Percentiles rank a stretch among this genome's conserved stretches.
Conservation (phyloP, 1,140 invertebrate genomes). For the Meloidogyne exigua region DNA sequence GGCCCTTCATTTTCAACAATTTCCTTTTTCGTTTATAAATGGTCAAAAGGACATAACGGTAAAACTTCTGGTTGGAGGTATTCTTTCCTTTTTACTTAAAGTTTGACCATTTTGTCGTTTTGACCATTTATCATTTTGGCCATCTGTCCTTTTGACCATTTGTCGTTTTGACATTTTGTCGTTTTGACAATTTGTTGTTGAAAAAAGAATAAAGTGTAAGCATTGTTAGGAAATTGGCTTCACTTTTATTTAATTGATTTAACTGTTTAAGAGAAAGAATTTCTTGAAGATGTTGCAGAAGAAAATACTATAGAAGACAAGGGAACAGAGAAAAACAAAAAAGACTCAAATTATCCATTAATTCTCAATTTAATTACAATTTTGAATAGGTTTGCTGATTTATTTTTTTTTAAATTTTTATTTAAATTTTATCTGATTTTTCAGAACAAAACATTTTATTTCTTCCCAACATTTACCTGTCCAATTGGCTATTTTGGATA, state of each 20-base stretch:
- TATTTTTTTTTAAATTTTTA: slow-evolving; percentile 20
- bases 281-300: slow-evolving; percentile 9
- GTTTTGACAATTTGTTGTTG: no score
- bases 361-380: slow-evolving; percentile 16
- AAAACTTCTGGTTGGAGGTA: no score
- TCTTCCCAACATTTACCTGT: slow-evolving; percentile 42
- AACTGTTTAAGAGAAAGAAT: slow-evolving; percentile 1
- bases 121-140: no score
- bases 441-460: slow-evolving; percentile 43
- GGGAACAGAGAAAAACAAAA: not conserved
- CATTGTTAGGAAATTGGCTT: no score
- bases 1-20: no score
- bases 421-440: not conserved
- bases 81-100: no score
- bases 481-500: slow-evolving; percentile 39
- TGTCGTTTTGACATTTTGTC: no score
- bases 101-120: no score
- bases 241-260: not conserved
- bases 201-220: not conserved
- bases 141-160: no score
- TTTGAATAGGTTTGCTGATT: slow-evolving; percentile 21
- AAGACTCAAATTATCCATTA: slow-evolving; percentile 16
- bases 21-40: no score
- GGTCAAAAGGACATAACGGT: no score
- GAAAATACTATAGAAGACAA: not conserved